A percentile compares a stretch with the other conserved stretches of the same genome.
Conservation (phyloP, 1,140 invertebrate species). For the Maconellicoccus hirsutus region DNA sequence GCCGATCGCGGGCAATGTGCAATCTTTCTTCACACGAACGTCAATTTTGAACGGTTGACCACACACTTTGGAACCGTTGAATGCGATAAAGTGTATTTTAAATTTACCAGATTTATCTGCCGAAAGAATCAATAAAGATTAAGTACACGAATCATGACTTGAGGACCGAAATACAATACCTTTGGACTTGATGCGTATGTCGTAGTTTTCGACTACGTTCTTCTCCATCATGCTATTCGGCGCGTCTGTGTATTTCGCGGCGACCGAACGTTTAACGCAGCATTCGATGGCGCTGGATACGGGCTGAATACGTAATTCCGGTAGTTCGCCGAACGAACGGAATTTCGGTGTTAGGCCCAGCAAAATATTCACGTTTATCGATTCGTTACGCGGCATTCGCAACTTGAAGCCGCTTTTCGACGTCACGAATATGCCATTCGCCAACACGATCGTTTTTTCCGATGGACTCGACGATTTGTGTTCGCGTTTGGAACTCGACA, state of each 20-base stretch:
- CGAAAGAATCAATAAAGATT: background rate
- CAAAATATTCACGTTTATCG: background rate
- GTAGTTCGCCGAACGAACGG: background rate
- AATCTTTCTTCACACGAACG: background rate
- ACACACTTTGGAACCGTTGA: background rate
- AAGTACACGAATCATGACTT: background rate
- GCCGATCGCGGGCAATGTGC: background rate
- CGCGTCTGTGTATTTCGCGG: too few species aligned
- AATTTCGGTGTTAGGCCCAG: background rate
- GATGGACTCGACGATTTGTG: too few species aligned
- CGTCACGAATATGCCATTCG: too few species aligned
- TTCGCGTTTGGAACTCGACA: too few species aligned
- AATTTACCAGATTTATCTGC: background rate
- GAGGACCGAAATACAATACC: too few species aligned
- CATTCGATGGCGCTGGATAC: background rate
- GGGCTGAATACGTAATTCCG: background rate
- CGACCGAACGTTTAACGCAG: background rate
- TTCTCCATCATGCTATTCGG: too few species aligned
- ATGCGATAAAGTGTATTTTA: background rate
- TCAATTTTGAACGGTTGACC: background rate
- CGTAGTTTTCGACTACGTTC: background rate
- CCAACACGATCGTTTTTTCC: too few species aligned
- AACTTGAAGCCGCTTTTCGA: background rate
- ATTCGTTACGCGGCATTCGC: background rate
- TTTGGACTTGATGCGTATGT: background rate